Base-by-base conservation (phyloP, 2,113 vertebrate genomes). In the Oreochromis niloticus region DNA sequence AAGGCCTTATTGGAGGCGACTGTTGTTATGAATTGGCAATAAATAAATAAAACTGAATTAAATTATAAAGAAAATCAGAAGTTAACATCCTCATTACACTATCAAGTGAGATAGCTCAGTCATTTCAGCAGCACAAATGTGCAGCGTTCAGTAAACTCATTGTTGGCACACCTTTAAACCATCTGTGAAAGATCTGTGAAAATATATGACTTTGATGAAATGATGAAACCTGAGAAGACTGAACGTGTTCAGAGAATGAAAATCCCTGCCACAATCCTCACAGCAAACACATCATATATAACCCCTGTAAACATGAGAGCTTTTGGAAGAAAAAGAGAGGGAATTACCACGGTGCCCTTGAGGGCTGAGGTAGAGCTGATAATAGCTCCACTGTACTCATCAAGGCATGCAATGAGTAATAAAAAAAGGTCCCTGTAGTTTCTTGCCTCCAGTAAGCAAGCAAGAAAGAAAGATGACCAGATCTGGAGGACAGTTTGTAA, bases 381-480 rank as follows among this genome's bases (percentile, higher is more conserved):
- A 92, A 92, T 92, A 55, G 88, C 89, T 83, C 75, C 36, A 41
- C 71, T 88, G 89, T 78, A 84, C 66, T 88, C 88, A 90, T 90
- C 89, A 83, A 85, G 88, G 34, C 86, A 90, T 80, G 86, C 88
- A 46, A 80, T 66, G 81, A 91, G 90, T 86, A 86, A 92, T 91
- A 91, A 89, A 90, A 90, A 87, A 87, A 30, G 63, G 83, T 88
- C 61, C 91, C 90, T 92, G 90, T 91, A 90, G 78, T 84, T 85
- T 94, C 91, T 87, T 93, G 91, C 88, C 81, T 81, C 80, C 50
- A 78, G 41, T 75, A 85, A 90, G 24, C 2, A 48, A 48, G 43
- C 11, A 30, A 3, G 68, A 17, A 75, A 32, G 71, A 84, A 80
- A 88, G 57, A 63, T 46, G 86, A 81, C 50, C 3, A 39, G 4